Percentiles rank a stretch among this genome's conserved stretches.
Conservation (phyloP, 1,140 invertebrate species). For the Chrysoperla carnea region DNA sequence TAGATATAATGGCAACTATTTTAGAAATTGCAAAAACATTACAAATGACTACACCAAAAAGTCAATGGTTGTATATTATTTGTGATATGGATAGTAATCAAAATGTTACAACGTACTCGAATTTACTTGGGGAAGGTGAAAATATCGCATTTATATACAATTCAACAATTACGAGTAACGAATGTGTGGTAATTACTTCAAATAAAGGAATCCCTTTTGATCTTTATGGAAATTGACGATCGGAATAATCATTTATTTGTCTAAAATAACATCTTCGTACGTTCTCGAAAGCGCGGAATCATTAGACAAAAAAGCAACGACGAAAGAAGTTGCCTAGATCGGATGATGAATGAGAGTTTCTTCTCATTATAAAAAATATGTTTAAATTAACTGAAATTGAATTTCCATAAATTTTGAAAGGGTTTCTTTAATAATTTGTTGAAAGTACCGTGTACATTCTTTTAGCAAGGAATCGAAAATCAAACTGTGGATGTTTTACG, state of each 20-base stretch:
- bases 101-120: constrained; percentile 29
- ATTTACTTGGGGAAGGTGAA: constrained; percentile 51
- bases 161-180: constrained; percentile 27
- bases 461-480: constrained; percentile 38
- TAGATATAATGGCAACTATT: constrained; percentile 29
- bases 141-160: constrained; percentile 71
- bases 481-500: constrained; percentile 40
- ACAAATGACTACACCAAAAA: constrained; percentile 43
- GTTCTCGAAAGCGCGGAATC: too few relatives aligned
- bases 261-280: too few relatives aligned
- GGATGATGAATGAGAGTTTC: too few relatives aligned
- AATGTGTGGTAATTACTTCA: constrained; percentile 29
- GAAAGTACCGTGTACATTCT: constrained; percentile 4
- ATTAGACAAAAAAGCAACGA: too few relatives aligned
- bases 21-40: constrained; percentile 45
- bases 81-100: constrained; percentile 32
- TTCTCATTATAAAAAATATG: too few relatives aligned
- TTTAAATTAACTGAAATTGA: too few relatives aligned
- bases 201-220: too few relatives aligned
- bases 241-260: too few relatives aligned
- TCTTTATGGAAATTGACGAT: too few relatives aligned
- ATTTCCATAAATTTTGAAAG: too few relatives aligned
- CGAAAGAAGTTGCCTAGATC: too few relatives aligned
- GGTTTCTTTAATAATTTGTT: background rate
- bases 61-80: constrained; percentile 66